phyloP scores from a whole-genome alignment of 2,113 vertebrate genomes.

The Jaculus jaculus region DNA sequence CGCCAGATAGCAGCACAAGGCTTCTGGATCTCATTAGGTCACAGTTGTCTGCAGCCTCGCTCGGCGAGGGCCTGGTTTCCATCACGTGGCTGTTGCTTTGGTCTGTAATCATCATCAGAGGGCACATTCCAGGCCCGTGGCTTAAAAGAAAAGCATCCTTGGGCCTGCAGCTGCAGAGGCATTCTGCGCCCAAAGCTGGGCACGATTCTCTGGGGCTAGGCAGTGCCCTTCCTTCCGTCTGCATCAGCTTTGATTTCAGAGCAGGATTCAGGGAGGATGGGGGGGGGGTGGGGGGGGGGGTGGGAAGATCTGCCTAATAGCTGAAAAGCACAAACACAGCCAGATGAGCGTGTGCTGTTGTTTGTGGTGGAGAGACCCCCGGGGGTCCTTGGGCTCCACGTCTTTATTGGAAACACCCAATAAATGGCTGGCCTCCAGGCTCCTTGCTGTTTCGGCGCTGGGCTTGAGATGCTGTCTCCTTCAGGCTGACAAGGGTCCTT shows the following conservation, averaged over 20 bases:
- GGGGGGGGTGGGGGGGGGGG: too few species aligned
- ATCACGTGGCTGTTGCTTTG: constrained; percentile 28
- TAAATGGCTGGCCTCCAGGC: not conserved
- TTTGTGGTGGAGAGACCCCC: not conserved
- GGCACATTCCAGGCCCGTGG: constrained; percentile 40
- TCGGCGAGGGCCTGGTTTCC: constrained; percentile 25
- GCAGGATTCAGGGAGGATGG: not conserved
- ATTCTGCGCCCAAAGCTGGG: not conserved
- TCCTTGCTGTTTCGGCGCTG: not conserved
- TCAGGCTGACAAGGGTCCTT: not conserved
- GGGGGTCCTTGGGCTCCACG: not conserved
- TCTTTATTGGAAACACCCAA: constrained; percentile 60
- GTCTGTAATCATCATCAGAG: constrained; percentile 31
- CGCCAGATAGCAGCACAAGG: not conserved
- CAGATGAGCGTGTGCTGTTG: not conserved
- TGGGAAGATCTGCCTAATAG: not conserved
- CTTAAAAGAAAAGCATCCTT: constrained; percentile 23
- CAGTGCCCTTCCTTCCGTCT: not conserved
- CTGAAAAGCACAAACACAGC: not conserved
- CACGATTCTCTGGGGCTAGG: not conserved
- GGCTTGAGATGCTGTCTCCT: not conserved
- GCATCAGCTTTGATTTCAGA: constrained; percentile 29
- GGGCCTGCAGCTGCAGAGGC: not conserved
- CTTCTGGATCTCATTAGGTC: constrained; percentile 63
- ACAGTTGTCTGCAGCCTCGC: constrained; percentile 38